Evolutionary conservation across 2,888 invertebrate species (phyloP).

Genomic region (Polydrusus cervinus): DNA sequence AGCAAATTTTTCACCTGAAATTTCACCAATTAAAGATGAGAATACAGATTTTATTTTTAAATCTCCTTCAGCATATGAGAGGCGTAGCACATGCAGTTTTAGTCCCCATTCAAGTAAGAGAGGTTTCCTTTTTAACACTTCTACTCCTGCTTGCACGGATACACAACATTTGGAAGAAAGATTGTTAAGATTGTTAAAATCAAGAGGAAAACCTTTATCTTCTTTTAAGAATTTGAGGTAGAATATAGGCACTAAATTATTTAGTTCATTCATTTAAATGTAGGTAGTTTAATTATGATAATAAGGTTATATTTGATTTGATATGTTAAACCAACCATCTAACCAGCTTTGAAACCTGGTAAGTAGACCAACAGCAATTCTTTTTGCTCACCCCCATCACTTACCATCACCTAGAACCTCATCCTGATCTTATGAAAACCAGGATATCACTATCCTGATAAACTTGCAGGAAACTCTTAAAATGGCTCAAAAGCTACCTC

Average conservation of each 20-base stretch:
- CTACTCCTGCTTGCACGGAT: constrained; percentile 40
- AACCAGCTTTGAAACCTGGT: too few relatives aligned
- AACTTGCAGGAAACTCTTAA: too few relatives aligned
- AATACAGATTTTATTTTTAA: constrained; percentile 53
- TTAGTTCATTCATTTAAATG: background rate
- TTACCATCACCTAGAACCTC: too few relatives aligned
- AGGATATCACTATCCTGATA: too few relatives aligned
- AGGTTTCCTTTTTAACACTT: constrained; percentile 62
- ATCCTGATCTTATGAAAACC: too few relatives aligned
- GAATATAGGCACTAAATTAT: constrained; percentile 3
- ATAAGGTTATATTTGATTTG: too few relatives aligned
- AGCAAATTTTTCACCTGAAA: background rate
- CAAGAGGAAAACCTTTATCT: constrained; percentile 67
- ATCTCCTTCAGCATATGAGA: constrained; percentile 58
- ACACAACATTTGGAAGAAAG: constrained; percentile 56
- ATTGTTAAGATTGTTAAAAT: constrained; percentile 74
- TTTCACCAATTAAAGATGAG: constrained; percentile 53
- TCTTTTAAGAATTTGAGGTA: constrained; percentile 54
- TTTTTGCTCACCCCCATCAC: too few relatives aligned
- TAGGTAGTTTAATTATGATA: too few relatives aligned
- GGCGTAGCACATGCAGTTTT: constrained; percentile 51
- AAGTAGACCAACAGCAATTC: too few relatives aligned
- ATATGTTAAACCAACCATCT: too few relatives aligned
- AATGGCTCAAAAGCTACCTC: too few relatives aligned
- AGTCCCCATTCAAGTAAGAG: constrained; percentile 35